Conservation (phyloP, 2,888 invertebrate genomes). For the Rhagium mordax region DNA sequence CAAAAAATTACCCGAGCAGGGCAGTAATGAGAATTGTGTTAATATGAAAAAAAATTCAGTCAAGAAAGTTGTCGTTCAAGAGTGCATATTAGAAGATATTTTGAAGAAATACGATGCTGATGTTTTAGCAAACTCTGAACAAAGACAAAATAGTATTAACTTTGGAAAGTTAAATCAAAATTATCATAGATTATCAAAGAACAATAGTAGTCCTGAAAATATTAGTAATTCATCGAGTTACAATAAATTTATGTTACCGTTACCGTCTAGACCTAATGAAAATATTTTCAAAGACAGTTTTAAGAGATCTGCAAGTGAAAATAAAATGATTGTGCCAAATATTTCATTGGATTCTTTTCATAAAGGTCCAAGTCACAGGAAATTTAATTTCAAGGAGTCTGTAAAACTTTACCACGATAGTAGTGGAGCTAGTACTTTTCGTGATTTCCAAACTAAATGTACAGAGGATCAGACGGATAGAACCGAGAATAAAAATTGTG, state of each 20-base stretch:
- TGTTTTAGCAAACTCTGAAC: background rate
- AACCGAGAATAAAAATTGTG: constrained; percentile 5
- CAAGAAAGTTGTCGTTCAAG: constrained; percentile 41
- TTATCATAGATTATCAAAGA: background rate
- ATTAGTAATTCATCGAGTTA: background rate
- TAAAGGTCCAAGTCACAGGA: background rate
- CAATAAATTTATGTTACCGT: constrained; percentile 23
- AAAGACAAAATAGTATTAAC: constrained; percentile 2
- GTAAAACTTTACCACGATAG: background rate
- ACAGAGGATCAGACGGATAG: background rate
- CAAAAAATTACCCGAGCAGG: background rate
- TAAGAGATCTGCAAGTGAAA: background rate
- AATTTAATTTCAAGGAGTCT: constrained; percentile 36
- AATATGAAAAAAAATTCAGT: background rate
- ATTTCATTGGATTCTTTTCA: background rate
- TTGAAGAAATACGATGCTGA: constrained; percentile 36
- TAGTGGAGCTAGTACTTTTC: background rate
- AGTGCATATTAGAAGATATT: constrained; percentile 31
- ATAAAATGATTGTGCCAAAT: background rate
- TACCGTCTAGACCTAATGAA: background rate
- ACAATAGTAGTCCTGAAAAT: background rate
- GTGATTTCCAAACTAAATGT: background rate
- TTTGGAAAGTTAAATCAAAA: constrained; percentile 12
- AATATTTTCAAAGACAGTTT: background rate
- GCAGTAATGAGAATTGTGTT: background rate